A percentile compares a stretch with the other conserved stretches of the same genome.
These are phyloP conservation scores for Cricetomys ansorgei DNA, from an alignment of 2,113 vertebrate species.

Conservation along the genomic window DNA sequence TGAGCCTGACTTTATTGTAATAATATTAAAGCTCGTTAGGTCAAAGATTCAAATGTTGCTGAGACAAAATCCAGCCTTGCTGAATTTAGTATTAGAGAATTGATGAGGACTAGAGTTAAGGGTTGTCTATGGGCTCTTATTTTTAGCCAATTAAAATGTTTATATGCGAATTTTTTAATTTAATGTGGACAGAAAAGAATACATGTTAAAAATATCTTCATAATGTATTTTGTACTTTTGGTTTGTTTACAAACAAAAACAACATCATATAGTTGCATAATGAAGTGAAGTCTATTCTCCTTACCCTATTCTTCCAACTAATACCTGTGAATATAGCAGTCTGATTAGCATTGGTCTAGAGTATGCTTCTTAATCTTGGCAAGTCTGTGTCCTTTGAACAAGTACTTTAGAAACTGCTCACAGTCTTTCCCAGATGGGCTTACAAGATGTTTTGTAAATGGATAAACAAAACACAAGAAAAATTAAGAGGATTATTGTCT, in stretches of 20 bases:
- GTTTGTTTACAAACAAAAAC: neutral
- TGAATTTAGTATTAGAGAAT: neutral
- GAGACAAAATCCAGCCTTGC: neutral
- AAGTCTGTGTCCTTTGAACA: neutral
- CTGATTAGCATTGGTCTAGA: neutral
- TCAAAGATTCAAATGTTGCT: neutral
- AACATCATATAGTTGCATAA: neutral
- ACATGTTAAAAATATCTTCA: neutral
- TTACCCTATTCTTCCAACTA: neutral
- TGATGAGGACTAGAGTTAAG: neutral
- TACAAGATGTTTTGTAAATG: neutral
- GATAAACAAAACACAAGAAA: neutral
- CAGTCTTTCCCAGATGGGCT: neutral
- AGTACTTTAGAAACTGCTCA: neutral
- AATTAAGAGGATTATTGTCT: neutral
- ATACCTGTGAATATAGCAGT: neutral
- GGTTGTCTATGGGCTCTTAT: neutral
- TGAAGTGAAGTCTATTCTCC: neutral
- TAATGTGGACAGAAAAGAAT: neutral
- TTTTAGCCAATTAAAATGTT: slow-evolving; percentile 38
- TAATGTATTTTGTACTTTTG: neutral
- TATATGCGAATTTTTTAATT: slow-evolving; percentile 9
- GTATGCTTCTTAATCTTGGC: neutral
- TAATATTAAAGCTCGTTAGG: neutral
- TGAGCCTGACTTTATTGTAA: neutral